These are phyloP conservation scores for Protonemura montana DNA, from an alignment of 2,888 invertebrate species.

Conservation along the genomic window DNA sequence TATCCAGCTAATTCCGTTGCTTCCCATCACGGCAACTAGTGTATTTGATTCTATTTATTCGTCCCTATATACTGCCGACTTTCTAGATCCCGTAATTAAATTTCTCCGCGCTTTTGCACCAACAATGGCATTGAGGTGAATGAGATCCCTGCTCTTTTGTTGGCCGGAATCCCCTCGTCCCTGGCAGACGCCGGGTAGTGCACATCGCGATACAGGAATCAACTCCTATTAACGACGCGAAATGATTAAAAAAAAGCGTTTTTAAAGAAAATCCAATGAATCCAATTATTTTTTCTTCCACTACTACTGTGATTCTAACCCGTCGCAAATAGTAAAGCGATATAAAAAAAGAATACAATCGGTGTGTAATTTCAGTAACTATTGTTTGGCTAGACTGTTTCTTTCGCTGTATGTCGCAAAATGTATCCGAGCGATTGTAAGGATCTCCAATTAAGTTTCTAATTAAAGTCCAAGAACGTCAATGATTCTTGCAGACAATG, in stretches of 20 bases:
- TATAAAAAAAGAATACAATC: not conserved
- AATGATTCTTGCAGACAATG: slow-evolving; percentile 39
- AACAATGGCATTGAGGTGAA: slow-evolving; percentile 34
- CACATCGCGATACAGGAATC: slow-evolving; percentile 17
- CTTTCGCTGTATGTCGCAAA: not conserved
- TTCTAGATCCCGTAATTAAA: slow-evolving; percentile 36
- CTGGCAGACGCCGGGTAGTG: not conserved
- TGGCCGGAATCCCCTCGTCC: slow-evolving; percentile 15
- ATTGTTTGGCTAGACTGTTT: not conserved
- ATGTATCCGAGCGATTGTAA: slow-evolving; percentile 17
- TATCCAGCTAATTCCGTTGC: slow-evolving; percentile 13
- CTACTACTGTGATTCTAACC: not conserved
- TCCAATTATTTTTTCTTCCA: not conserved
- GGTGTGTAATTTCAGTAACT: not conserved
- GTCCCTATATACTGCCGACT: not conserved
- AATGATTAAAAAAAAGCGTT: not conserved
- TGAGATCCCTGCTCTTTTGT: slow-evolving; percentile 36
- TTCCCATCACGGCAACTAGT: not conserved
- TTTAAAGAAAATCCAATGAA: not conserved
- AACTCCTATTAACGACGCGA: not conserved
- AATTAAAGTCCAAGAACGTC: slow-evolving; percentile 41
- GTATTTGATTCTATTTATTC: not conserved
- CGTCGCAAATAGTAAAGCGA: not conserved
- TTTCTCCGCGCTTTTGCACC: slow-evolving; percentile 28
- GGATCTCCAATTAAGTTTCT: slow-evolving; percentile 36